These are phyloP conservation scores for Falco rusticolus DNA, from an alignment of 2,797 vertebrate genomes.

Conservation along the genomic window DNA sequence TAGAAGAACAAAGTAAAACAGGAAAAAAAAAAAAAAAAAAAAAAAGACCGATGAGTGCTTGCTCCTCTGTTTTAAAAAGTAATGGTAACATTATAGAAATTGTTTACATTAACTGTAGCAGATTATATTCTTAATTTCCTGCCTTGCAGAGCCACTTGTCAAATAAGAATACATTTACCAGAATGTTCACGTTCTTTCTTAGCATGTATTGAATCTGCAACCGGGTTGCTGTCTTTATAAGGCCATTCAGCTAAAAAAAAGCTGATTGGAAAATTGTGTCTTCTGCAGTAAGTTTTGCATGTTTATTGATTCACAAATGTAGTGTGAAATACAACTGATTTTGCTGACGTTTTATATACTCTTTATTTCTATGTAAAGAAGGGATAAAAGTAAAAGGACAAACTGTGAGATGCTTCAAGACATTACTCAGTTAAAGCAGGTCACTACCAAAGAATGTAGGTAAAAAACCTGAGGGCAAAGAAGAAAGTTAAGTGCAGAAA, in stretches of 20 bases:
- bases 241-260: neutral
- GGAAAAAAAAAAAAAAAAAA: neutral
- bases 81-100: neutral
- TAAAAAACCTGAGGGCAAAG: neutral
- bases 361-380: neutral
- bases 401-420: neutral
- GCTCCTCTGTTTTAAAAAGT: neutral
- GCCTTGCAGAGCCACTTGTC: neutral
- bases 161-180: neutral
- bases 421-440: neutral
- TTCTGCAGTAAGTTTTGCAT: neutral
- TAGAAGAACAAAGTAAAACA: neutral
- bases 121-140: neutral
- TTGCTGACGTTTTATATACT: neutral
- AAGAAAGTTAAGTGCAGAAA: neutral
- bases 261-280: neutral
- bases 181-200: neutral
- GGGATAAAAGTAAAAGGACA: neutral
- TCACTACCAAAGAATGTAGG: neutral
- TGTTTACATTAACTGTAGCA: neutral
- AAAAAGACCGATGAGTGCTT: neutral
- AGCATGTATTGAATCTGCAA: neutral
- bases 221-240: neutral
- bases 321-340: neutral
- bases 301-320: neutral